phyloP scores from a whole-genome alignment of 2,113 vertebrate genomes.

The Thalassoma bifasciatum region DNA sequence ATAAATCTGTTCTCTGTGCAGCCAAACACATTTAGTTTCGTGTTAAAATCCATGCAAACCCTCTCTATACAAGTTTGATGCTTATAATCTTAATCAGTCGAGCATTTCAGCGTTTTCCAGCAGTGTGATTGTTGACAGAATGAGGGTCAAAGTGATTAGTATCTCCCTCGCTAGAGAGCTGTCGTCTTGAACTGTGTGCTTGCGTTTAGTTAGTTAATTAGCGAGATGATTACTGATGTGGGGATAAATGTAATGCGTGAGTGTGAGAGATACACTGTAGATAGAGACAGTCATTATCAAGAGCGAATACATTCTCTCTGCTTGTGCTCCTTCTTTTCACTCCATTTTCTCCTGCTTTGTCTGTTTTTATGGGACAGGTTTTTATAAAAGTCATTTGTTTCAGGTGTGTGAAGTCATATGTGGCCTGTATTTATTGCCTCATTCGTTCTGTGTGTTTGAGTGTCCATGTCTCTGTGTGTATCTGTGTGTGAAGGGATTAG shows the following conservation, averaged over 20 bases:
- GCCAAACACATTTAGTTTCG: not conserved
- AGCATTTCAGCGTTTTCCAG: slow-evolving; percentile 24
- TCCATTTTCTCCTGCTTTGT: slow-evolving; percentile 7
- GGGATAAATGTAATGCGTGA: slow-evolving; percentile 26
- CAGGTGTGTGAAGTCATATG: slow-evolving; percentile 15
- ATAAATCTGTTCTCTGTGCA: slow-evolving; percentile 7
- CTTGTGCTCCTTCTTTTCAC: not conserved
- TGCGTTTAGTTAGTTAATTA: slow-evolving; percentile 67
- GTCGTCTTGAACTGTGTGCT: slow-evolving; percentile 59
- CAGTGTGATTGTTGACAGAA: slow-evolving; percentile 37
- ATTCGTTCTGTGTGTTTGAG: slow-evolving; percentile 5
- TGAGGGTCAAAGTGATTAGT: slow-evolving; percentile 65
- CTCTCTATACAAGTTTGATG: not conserved
- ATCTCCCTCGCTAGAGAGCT: slow-evolving; percentile 59
- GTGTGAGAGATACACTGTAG: not conserved
- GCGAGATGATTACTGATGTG: slow-evolving; percentile 62
- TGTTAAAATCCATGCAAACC: slow-evolving; percentile 4
- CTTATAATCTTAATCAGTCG: slow-evolving; percentile 27
- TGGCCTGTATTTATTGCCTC: slow-evolving; percentile 11
- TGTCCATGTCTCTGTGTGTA: slow-evolving; percentile 4
- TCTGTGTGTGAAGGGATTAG: slow-evolving; percentile 48
- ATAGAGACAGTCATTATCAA: slow-evolving; percentile 29
- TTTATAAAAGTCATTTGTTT: slow-evolving; percentile 15
- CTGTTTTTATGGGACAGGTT: not conserved
- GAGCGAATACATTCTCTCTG: slow-evolving; percentile 21